These are phyloP conservation scores for Poeciliopsis presidionis DNA, from an alignment of 2,797 vertebrate genomes.

Conservation along the genomic window DNA sequence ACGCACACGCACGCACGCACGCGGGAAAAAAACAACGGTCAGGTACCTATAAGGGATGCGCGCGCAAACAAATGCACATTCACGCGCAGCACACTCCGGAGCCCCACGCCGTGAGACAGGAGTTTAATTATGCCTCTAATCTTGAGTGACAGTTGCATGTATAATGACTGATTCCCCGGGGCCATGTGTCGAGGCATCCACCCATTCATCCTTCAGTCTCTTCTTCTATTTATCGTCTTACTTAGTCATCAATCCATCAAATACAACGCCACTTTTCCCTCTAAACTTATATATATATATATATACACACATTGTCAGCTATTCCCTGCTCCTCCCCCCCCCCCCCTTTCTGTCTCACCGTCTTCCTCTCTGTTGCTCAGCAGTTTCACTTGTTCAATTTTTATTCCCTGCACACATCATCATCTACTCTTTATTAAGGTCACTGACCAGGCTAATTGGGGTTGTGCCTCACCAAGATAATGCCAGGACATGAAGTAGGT, in stretches of 20 bases:
- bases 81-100: slow-evolving; percentile 36
- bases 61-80: slow-evolving; percentile 18
- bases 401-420: slow-evolving; percentile 27
- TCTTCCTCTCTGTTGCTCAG: slow-evolving; percentile 11
- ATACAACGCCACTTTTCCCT: slow-evolving; percentile 26
- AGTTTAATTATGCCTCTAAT: slow-evolving; percentile 79
- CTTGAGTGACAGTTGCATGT: slow-evolving; percentile 77
- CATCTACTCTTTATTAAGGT: slow-evolving; percentile 38
- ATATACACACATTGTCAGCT: background rate
- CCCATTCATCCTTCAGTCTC: slow-evolving; percentile 56
- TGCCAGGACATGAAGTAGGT: background rate
- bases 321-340: slow-evolving; percentile 9
- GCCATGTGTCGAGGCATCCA: slow-evolving; percentile 73
- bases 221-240: slow-evolving; percentile 60
- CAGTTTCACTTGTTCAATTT: slow-evolving; percentile 19
- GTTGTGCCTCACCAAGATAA: background rate
- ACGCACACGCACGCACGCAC: slow-evolving; percentile 22
- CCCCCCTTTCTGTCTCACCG: background rate
- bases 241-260: slow-evolving; percentile 58
- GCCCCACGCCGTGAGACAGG: slow-evolving; percentile 52
- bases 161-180: slow-evolving; percentile 71
- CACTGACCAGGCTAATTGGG: slow-evolving; percentile 2
- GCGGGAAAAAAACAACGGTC: too few relatives aligned
- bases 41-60: slow-evolving; percentile 29
- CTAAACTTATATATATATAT: slow-evolving; percentile 5